These are phyloP conservation scores for Syrphus vitripennis DNA, from an alignment of 2,888 invertebrate species.

Conservation along the genomic window DNA sequence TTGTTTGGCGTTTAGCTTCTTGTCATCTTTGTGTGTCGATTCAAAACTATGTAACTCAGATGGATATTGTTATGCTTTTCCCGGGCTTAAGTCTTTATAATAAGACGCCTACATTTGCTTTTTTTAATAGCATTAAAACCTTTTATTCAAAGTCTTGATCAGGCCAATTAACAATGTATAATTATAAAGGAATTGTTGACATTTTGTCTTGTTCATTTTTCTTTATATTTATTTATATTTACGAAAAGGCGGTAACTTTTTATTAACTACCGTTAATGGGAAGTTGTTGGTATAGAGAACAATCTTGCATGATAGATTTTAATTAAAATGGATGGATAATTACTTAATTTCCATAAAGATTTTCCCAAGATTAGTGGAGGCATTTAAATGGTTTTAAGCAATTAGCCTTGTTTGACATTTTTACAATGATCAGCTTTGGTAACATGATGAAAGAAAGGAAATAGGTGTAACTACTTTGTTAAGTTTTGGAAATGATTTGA, in stretches of 20 bases:
- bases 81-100: not conserved
- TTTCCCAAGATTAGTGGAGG: not conserved
- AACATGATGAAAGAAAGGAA: not conserved
- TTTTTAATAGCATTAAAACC: slow-evolving; percentile 13
- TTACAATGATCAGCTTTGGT: not conserved
- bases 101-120: slow-evolving; percentile 25
- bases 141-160: slow-evolving; percentile 4
- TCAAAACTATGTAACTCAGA: slow-evolving; percentile 3
- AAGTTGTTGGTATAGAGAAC: slow-evolving; percentile 10
- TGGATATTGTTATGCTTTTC: slow-evolving; percentile 25
- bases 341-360: slow-evolving; percentile 24
- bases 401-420: slow-evolving; percentile 14
- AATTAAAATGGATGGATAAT: slow-evolving; percentile 39
- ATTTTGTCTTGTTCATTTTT: not conserved
- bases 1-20: slow-evolving; percentile 47
- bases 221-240: not conserved
- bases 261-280: slow-evolving; percentile 20
- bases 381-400: slow-evolving; percentile 11
- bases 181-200: slow-evolving; percentile 3
- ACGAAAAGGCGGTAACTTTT: slow-evolving; percentile 30
- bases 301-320: slow-evolving; percentile 36
- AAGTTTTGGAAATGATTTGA: not conserved
- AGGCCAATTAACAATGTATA: slow-evolving; percentile 19
- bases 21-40: slow-evolving; percentile 25
- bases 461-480: not conserved